Evolutionary conservation across 1,140 invertebrate genomes (phyloP).

Genomic region (Formica selysi): DNA sequence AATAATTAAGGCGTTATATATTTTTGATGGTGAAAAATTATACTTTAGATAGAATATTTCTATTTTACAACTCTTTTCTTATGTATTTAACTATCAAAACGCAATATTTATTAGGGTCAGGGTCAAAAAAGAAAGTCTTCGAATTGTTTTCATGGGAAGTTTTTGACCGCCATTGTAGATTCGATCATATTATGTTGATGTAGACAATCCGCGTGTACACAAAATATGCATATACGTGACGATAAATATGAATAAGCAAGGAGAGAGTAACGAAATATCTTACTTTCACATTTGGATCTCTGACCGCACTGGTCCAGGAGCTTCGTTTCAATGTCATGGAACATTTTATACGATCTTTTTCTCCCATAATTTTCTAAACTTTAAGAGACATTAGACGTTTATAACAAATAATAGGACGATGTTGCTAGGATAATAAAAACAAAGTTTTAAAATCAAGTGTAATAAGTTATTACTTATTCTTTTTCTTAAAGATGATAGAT

Average conservation of each 20-base stretch:
- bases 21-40: not conserved
- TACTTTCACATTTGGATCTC: constrained; percentile 67
- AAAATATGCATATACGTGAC: not conserved
- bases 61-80: not conserved
- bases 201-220: not conserved
- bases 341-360: not conserved
- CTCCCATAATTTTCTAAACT: not conserved
- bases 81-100: not conserved
- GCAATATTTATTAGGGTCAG: constrained; percentile 54
- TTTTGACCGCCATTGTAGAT: not conserved
- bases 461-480: not conserved
- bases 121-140: constrained; percentile 53
- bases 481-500: not conserved
- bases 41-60: constrained; percentile 1
- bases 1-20: constrained; percentile 18
- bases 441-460: not conserved
- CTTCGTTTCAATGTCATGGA: not conserved
- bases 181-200: constrained; percentile 17
- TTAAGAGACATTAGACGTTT: not conserved
- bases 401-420: not conserved
- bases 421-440: not conserved
- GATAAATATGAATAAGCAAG: constrained; percentile 29
- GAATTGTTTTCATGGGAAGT: constrained; percentile 49
- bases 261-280: constrained; percentile 36
- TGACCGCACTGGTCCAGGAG: constrained; percentile 20